Base-by-base conservation (phyloP, 2,888 invertebrate species). In the Galerucella calmariensis region DNA sequence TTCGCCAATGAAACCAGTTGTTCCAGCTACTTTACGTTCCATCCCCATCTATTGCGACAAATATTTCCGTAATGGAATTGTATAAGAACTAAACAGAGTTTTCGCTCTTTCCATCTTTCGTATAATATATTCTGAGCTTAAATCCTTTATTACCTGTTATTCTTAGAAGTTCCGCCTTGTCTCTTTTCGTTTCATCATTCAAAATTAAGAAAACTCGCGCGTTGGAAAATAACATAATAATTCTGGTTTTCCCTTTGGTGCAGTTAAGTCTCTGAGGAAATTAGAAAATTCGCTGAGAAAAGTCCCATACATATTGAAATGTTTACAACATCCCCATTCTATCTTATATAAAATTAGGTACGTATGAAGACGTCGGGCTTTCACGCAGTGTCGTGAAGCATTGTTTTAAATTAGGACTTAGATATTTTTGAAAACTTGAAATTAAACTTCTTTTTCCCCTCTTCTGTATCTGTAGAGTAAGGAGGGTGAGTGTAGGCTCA, bases 241-340 rank as follows among this genome's bases (percentile, higher is more conserved):
- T 63, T 62, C 62, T 53, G 51, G 67, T 68, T 68, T 41, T 63
- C 62, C 72, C 67, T 10, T 16, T 16, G 68, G 68, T 53, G 68
- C 67, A 62, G 61, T 72, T 44, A 56, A 61, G 67, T 73, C 72
- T 73, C 72, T 11, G 16, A 73, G 72, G 72, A 73, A 73, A 73
- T 73, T 73, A 73, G 68, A 69, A 69, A 59, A 27, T 59, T 69
- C 48, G 27, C n/a, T 2, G 35, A 61, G 20, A 11, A 56, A 16
- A 67, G 20, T 20, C 61, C 56, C 62, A 72, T 62, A 53, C 61
- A 73, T 73, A 62, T 59, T 69, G 48, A 61, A 61, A 61, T 69
- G 61, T 59, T 61, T 48, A 20, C 16, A 27, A n/a, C 46, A 69
- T 69, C 48, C 41, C 46, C 61, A 41, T 61, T 35, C 61, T 61